These are phyloP conservation scores for Chaetodon trifascialis DNA, from an alignment of 2,113 vertebrate genomes.

Conservation along the genomic window DNA sequence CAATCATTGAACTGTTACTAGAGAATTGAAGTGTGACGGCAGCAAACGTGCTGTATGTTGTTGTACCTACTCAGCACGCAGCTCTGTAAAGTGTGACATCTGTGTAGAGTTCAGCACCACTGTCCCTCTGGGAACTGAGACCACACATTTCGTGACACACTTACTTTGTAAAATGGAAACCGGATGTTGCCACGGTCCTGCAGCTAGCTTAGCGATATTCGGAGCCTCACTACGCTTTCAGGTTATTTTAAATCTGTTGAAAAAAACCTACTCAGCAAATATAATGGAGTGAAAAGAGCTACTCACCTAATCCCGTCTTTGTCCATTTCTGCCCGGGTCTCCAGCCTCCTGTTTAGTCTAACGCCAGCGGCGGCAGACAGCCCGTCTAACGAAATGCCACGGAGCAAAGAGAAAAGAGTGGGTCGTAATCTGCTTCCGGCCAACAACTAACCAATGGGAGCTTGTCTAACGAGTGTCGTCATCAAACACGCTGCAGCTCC, in stretches of 20 bases:
- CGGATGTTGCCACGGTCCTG: conserved; percentile 28
- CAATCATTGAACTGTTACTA: too few relatives aligned
- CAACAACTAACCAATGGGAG: conserved; percentile 61
- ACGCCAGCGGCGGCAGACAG: background rate
- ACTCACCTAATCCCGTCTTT: conserved; percentile 46
- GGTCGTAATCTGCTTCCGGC: conserved; percentile 69
- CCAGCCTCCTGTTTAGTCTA: background rate
- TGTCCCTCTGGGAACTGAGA: background rate
- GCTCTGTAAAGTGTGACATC: background rate
- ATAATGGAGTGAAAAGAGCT: background rate
- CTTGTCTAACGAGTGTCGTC: conserved; percentile 44
- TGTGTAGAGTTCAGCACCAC: background rate
- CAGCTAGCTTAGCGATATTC: conserved; percentile 35
- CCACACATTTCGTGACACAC: background rate
- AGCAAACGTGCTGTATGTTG: background rate
- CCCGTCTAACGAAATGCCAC: conserved; percentile 75
- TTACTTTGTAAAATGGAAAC: conserved; percentile 59
- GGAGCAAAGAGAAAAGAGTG: conserved; percentile 75
- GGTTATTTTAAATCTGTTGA: conserved; percentile 1
- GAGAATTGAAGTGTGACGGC: background rate
- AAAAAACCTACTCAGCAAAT: too few relatives aligned
- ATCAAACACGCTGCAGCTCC: conserved; percentile 48
- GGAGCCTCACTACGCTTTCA: conserved; percentile 20
- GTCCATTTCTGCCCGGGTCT: conserved; percentile 7
- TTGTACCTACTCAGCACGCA: background rate